These are phyloP conservation scores for Phrynosoma blainvillii DNA, from an alignment of 2,113 vertebrate species.

Conservation along the genomic window DNA sequence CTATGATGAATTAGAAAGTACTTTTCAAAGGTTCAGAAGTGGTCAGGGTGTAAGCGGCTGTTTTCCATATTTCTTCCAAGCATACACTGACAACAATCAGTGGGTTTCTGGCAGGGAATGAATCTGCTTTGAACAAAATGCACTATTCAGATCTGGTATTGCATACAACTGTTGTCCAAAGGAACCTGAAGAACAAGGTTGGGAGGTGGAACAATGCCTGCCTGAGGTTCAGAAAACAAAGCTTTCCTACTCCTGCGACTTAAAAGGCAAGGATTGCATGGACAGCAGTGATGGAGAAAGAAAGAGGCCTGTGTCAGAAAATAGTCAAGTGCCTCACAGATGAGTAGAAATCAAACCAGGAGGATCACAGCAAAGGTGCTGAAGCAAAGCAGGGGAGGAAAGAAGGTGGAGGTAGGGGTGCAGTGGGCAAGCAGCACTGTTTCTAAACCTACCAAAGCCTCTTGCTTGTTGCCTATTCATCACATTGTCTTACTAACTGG, in stretches of 20 bases:
- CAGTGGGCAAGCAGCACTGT: background rate
- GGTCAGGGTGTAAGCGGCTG: background rate
- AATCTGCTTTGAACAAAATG: background rate
- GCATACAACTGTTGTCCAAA: background rate
- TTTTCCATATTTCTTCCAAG: background rate
- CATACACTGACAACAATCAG: background rate
- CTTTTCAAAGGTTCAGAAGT: background rate
- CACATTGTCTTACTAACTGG: background rate
- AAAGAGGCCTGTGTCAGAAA: background rate
- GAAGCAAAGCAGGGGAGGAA: background rate
- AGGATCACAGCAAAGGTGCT: background rate
- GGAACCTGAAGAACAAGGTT: background rate
- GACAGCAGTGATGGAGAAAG: background rate
- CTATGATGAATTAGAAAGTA: background rate
- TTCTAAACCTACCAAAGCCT: constrained; percentile 1
- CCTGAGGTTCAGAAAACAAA: background rate
- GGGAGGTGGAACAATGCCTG: background rate
- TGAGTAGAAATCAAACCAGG: background rate
- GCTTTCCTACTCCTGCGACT: background rate
- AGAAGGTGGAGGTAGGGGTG: too few species aligned
- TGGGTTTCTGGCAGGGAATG: background rate
- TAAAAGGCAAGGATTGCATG: background rate
- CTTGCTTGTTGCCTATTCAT: background rate
- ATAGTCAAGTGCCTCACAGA: background rate
- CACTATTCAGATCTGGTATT: background rate